These are phyloP conservation scores for Caenorhabditis zanzibari DNA, from an alignment of 2,888 invertebrate species.

Conservation along the genomic window DNA sequence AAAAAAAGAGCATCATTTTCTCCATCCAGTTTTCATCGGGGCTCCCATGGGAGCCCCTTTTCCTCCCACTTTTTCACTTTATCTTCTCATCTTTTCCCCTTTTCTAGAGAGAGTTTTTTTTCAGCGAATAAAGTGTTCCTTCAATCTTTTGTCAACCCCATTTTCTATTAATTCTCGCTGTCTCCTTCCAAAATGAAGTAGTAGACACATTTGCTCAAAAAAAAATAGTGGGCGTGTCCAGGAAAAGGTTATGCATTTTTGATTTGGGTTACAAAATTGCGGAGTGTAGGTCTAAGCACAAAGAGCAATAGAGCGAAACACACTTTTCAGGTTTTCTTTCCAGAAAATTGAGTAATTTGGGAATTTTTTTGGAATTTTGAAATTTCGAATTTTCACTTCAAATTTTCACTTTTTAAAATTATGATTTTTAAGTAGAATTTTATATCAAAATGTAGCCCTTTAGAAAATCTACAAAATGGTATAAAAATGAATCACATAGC, in stretches of 20 bases:
- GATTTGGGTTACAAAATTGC: not conserved
- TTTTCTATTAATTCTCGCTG: not conserved
- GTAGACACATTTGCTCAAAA: not conserved
- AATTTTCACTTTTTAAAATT: not conserved
- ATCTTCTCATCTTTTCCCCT: conserved; percentile 14
- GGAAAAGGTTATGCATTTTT: conserved; percentile 8
- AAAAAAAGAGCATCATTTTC: conserved; percentile 4
- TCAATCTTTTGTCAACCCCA: not conserved
- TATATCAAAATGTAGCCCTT: too few relatives aligned
- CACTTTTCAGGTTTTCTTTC: too few relatives aligned
- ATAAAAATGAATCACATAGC: too few relatives aligned
- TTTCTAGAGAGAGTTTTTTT: not conserved
- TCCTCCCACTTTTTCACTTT: not conserved
- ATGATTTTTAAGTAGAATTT: not conserved
- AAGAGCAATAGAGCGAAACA: conserved; percentile 3
- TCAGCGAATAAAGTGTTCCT: not conserved
- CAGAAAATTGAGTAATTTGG: too few relatives aligned
- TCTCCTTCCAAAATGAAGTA: not conserved
- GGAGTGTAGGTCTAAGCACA: not conserved
- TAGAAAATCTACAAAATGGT: too few relatives aligned
- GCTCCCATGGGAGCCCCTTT: conserved; percentile 7
- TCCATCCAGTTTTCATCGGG: conserved; percentile 4
- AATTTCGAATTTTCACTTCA: too few relatives aligned
- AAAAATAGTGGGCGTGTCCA: not conserved
- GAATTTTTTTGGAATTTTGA: too few relatives aligned